Evolutionary conservation across 2,113 vertebrate species (phyloP), one percentile per base, ranked within the genome.

Genomic region (Boleophthalmus pectinirostris): DNA sequence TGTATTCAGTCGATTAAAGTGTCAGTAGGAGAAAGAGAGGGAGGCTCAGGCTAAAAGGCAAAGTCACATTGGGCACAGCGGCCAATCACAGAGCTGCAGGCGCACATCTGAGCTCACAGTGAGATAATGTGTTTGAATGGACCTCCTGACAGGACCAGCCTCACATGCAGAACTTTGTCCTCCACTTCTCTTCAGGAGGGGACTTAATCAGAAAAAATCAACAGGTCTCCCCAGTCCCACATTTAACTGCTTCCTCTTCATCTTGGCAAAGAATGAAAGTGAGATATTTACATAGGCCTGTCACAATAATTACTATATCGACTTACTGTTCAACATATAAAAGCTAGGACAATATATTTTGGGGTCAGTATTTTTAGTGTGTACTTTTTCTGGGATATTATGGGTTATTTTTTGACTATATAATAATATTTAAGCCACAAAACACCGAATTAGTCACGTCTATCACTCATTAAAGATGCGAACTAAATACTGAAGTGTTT

Each of bases 51-150:
- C 53, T 63, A 38, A 67, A 79, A 71, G 23, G 47, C 70, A 74
- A 78, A 66, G 74, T 78, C 74, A 80, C 79, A 25, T 54, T 66
- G 57, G 24, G 64, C 43, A 56, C 68, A 63, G 66, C 8, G 57
- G 29, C 47, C 66, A 57, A 43, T 53, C 64, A 29, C 46, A 66
- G 49, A 65, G 66, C 67, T 46, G 47, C 20, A 38, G 25, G n/a
- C 33, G 14, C 3, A 63, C 38, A 58, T 47, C 29, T 21, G 61
- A 38, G 53, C 14, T 11, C n/a, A 51, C 0, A 45, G 20, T 14
- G 65, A 66, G 45, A 66, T 66, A 66, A 66, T 66, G 46, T 9
- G 47, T 43, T 45, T 24, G 65, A 66, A 66, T 47, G 38, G 21
- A 66, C 65, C 65, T 46, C 43, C 38, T 47, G 18, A 64, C 33